These are phyloP conservation scores for Aphidoletes aphidimyza DNA, from an alignment of 2,888 invertebrate genomes.

Conservation along the genomic window DNA sequence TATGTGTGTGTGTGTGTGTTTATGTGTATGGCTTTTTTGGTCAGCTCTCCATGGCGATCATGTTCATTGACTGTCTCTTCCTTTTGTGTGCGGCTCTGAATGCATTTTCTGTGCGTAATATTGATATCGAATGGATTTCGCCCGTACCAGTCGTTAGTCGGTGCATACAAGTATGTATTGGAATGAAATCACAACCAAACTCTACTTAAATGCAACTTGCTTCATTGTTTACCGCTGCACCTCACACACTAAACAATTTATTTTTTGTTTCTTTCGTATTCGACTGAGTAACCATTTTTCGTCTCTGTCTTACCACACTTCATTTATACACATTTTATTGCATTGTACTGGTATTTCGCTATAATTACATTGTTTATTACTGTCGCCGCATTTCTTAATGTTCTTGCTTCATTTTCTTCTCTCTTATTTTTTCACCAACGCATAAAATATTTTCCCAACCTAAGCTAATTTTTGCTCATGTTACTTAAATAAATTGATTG, in stretches of 20 bases:
- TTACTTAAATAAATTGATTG: neutral
- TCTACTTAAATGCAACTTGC: slow-evolving; percentile 27
- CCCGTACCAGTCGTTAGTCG: neutral
- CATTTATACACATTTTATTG: neutral
- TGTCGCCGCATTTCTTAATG: slow-evolving; percentile 49
- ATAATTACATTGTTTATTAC: slow-evolving; percentile 46
- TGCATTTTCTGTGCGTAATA: slow-evolving; percentile 11
- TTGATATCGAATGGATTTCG: neutral
- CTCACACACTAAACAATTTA: neutral
- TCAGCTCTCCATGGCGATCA: neutral
- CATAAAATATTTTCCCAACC: neutral
- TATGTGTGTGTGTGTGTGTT: neutral
- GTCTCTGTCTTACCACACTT: neutral
- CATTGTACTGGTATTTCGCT: neutral
- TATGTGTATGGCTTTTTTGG: neutral
- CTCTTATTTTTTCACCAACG: neutral
- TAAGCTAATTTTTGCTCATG: no score
- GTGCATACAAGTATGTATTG: neutral
- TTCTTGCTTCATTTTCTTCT: neutral
- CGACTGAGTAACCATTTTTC: neutral
- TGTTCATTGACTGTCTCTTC: slow-evolving; percentile 32
- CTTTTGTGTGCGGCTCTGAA: neutral
- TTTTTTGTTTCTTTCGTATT: no score
- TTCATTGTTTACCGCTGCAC: slow-evolving; percentile 44
- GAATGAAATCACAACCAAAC: slow-evolving; percentile 27